Base-by-base conservation (phyloP, 2,113 vertebrate species). In the Cephalopterus ornatus region DNA sequence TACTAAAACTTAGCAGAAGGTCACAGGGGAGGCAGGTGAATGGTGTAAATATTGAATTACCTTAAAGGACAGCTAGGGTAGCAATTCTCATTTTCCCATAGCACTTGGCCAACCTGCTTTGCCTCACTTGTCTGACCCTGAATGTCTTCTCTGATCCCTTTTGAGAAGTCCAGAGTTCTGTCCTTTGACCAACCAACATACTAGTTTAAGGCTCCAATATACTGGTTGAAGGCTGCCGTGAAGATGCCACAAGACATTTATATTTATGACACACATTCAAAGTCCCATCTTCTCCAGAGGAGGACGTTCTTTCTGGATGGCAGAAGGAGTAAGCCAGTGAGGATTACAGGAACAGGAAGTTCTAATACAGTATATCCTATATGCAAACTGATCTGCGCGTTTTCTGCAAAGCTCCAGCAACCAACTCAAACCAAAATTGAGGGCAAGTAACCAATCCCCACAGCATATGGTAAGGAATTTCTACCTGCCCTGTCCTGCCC, bases 251-350 rank as follows among this genome's bases (percentile, higher is more conserved):
- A 44, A 12, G 32, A 33, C 0, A 3, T 41, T 74, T 68, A 14
- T 9, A 35, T 50, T 8, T 21, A 73, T 33, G 18, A 66, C 21
- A 32, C 4, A 15, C 9, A 30, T 73, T 79, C 30, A 33, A 66
- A 56, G 10, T 30, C 3, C 5, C 1, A 4, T 4, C 3, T 12
- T 1, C 6, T 56, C 9, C 47, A 47, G 39, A 72, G 33, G 6
- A 86, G 32, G 20, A 67, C 78, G 6, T 20, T 67, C 24, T 85
- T 30, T 1, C 0, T 17, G 42, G 42, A 42, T 59, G 30, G 11
- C 26, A 88, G 12, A 24, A 44, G 7, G 26, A 82, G 5, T 37
- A 44, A 88, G 21, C 8, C 49, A 65, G 13, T 17, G 27, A 11
- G 42, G 32, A 37, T n/a, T 5, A 2, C 14, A 71, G 39, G 14